Conservation (phyloP, 2,113 vertebrate genomes). For the Lipophrys pholis region DNA sequence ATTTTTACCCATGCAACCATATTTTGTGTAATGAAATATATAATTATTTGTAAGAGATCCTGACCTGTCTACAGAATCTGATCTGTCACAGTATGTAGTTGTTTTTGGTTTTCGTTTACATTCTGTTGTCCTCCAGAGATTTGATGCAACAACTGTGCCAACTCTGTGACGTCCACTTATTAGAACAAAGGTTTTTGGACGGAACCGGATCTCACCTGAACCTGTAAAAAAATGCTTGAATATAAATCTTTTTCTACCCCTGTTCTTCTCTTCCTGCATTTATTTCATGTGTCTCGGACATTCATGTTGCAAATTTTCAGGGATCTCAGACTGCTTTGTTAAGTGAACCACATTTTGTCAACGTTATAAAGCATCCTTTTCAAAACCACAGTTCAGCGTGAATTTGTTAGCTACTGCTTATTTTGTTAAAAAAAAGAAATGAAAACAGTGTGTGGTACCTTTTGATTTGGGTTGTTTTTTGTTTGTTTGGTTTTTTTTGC, state of each 20-base stretch:
- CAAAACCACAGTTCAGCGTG: constrained; percentile 52
- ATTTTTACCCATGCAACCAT: constrained; percentile 69
- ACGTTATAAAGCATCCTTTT: constrained; percentile 50
- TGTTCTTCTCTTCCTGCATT: constrained; percentile 62
- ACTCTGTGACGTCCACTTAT: constrained; percentile 61
- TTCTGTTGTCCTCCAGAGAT: constrained; percentile 58
- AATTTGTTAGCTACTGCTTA: constrained; percentile 64
- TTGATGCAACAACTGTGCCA: constrained; percentile 73
- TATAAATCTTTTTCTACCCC: constrained; percentile 66
- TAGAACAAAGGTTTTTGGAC: constrained; percentile 56
- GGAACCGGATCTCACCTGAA: constrained; percentile 65
- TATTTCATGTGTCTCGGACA: constrained; percentile 48
- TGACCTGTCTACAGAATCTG: constrained; percentile 37
- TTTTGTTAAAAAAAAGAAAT: constrained; percentile 63
- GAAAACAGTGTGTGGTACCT: constrained; percentile 55
- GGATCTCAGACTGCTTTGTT: constrained; percentile 75
- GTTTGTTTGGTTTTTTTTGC: constrained; percentile 33
- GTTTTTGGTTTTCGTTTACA: constrained; percentile 49
- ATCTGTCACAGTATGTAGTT: constrained; percentile 47
- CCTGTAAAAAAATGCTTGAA: constrained; percentile 68
- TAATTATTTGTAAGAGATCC: constrained; percentile 50
- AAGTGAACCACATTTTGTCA: constrained; percentile 59
- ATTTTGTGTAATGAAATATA: constrained; percentile 68
- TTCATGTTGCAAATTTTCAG: constrained; percentile 75
- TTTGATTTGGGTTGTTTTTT: constrained; percentile 48